Evolutionary conservation across 2,113 vertebrate genomes (phyloP).

Genomic region (Corydoras maculifer): DNA sequence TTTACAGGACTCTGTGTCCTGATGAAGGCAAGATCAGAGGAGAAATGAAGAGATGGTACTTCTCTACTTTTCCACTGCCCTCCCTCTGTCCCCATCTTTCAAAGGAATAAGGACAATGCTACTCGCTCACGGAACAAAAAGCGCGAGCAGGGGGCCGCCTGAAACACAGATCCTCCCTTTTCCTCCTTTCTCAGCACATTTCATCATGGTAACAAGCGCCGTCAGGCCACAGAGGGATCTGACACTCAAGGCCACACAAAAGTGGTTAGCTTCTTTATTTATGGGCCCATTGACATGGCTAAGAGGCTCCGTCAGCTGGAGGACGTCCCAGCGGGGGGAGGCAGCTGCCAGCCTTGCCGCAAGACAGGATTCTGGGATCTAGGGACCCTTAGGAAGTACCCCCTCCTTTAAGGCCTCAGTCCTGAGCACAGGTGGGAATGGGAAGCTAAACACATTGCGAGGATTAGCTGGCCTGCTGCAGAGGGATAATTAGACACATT

Average conservation of each 20-base stretch:
- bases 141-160: conserved; percentile 36
- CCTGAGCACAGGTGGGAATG: conserved; percentile 71
- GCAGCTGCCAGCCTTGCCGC: conserved; percentile 67
- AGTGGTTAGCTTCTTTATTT: conserved; percentile 74
- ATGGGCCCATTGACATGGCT: conserved; percentile 72
- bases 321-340: conserved; percentile 70
- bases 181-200: conserved; percentile 54
- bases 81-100: conserved; percentile 50
- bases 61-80: conserved; percentile 51
- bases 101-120: conserved; percentile 62
- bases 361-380: conserved; percentile 54
- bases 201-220: conserved; percentile 71
- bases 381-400: conserved; percentile 58
- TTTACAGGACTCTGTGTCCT: conserved; percentile 59
- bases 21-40: conserved; percentile 62
- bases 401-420: conserved; percentile 39
- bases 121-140: conserved; percentile 62
- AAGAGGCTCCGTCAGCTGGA: conserved; percentile 72
- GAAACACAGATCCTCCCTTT: conserved; percentile 59
- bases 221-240: conserved; percentile 65
- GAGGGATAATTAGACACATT: conserved; percentile 69
- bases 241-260: conserved; percentile 68
- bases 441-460: conserved; percentile 71
- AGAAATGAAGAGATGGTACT: conserved; percentile 68
- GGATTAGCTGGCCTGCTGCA: conserved; percentile 60